A percentile compares a stretch with the other conserved stretches of the same genome.
phyloP scores from a whole-genome alignment of 1,140 invertebrate species.

The Tenebrio molitor region DNA sequence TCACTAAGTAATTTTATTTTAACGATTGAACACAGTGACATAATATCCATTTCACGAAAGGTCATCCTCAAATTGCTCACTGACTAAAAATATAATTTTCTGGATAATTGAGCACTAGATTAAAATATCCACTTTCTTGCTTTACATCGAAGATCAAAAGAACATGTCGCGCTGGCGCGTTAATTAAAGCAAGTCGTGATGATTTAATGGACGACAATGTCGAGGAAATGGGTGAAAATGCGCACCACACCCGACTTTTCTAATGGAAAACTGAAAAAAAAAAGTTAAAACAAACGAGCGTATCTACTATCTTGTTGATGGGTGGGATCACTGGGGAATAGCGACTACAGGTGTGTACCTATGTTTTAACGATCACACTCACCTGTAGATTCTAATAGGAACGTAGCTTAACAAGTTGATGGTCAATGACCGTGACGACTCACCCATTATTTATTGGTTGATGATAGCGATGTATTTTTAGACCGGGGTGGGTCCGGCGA shows the following conservation, averaged over 20 bases:
- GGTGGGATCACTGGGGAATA: conserved; percentile 1
- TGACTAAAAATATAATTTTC: conserved; percentile 28
- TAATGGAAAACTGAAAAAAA: too few species aligned
- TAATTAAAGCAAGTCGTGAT: too few species aligned
- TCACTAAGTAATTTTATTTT: conserved; percentile 25
- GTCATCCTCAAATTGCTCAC: conserved; percentile 30
- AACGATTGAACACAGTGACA: conserved; percentile 15
- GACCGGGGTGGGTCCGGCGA: neutral
- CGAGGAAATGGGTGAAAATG: too few species aligned
- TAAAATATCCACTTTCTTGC: neutral
- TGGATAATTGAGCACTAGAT: neutral
- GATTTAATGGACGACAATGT: too few species aligned
- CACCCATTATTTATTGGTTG: conserved; percentile 29
- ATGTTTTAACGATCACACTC: conserved; percentile 32
- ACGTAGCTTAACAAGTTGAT: conserved; percentile 28
- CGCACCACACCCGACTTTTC: too few species aligned
- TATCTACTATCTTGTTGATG: too few species aligned
- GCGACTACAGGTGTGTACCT: conserved; percentile 31
- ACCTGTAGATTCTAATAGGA: conserved; percentile 36
- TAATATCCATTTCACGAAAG: conserved; percentile 17
- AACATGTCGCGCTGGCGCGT: too few species aligned
- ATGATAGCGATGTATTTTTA: conserved; percentile 21
- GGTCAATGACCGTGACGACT: conserved; percentile 30
- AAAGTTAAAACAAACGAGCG: too few species aligned
- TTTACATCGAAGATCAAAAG: neutral